Evolutionary conservation across 2,888 invertebrate genomes (phyloP).

Genomic region (Abrostola triplasia): DNA sequence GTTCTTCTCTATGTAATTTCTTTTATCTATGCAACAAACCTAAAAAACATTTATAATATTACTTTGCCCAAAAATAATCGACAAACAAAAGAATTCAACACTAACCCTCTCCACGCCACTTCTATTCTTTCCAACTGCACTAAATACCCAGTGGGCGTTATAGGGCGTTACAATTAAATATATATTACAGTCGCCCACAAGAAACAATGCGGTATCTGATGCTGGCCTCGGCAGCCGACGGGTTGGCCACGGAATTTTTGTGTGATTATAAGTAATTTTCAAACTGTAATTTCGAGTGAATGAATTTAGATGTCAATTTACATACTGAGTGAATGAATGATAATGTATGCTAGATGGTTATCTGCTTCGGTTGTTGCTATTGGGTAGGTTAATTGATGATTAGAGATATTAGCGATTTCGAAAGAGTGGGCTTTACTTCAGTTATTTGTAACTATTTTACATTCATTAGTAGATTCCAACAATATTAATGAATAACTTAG

Average conservation of each 20-base stretch:
- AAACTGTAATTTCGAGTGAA: slow-evolving; percentile 19
- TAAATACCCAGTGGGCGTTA: slow-evolving; percentile 75
- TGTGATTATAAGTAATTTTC: slow-evolving; percentile 36
- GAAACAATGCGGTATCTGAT: slow-evolving; percentile 61
- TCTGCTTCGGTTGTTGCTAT: neutral
- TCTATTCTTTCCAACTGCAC: slow-evolving; percentile 58
- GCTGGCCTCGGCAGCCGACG: slow-evolving; percentile 12
- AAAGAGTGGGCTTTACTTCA: neutral
- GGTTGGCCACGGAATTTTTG: slow-evolving; percentile 13
- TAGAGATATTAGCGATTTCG: neutral
- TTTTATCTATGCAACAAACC: no score
- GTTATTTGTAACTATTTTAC: neutral
- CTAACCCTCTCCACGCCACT: slow-evolving; percentile 50
- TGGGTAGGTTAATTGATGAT: neutral
- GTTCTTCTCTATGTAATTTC: no score
- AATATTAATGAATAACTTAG: no score
- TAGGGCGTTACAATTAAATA: slow-evolving; percentile 81
- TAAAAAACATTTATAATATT: no score
- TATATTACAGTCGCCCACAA: slow-evolving; percentile 73
- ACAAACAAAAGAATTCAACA: neutral
- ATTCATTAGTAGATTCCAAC: neutral
- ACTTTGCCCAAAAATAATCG: no score
- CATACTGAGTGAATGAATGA: slow-evolving; percentile 31
- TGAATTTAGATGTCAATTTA: slow-evolving; percentile 34
- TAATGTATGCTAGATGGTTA: neutral